Evolutionary conservation across 2,113 vertebrate genomes (phyloP).

Genomic region (Polyodon spathula): DNA sequence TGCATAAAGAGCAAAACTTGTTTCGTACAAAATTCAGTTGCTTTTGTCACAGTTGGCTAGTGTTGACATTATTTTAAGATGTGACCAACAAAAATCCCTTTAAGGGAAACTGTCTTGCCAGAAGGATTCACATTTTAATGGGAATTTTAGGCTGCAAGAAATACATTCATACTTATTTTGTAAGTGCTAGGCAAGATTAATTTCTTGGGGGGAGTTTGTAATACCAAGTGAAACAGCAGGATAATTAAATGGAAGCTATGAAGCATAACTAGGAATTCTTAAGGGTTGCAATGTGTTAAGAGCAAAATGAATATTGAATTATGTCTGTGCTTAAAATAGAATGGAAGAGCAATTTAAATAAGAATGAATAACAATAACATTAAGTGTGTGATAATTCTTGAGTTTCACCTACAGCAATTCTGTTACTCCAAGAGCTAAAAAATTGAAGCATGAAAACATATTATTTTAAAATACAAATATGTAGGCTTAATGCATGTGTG

Average conservation of each 20-base stretch:
- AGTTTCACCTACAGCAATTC: too few relatives aligned
- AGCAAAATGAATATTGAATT: too few relatives aligned
- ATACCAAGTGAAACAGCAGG: background rate
- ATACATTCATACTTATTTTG: background rate
- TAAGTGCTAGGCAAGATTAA: background rate
- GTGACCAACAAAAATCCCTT: background rate
- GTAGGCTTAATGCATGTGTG: too few relatives aligned
- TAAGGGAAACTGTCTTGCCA: background rate
- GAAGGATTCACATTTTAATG: background rate
- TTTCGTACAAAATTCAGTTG: too few relatives aligned
- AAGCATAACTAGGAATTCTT: background rate
- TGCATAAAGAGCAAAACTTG: too few relatives aligned
- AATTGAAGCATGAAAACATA: too few relatives aligned
- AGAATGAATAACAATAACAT: too few relatives aligned
- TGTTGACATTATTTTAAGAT: background rate
- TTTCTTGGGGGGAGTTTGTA: background rate
- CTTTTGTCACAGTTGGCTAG: background rate
- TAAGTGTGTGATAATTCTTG: too few relatives aligned
- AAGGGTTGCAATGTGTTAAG: background rate
- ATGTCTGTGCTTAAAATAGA: too few relatives aligned
- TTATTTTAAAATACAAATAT: too few relatives aligned
- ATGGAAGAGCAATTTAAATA: too few relatives aligned
- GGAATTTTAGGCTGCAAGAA: background rate
- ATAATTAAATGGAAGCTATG: background rate
- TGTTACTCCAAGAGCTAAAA: too few relatives aligned